Base-by-base conservation (phyloP, 2,888 invertebrate species). In the Brachynemurus nebulosus region DNA sequence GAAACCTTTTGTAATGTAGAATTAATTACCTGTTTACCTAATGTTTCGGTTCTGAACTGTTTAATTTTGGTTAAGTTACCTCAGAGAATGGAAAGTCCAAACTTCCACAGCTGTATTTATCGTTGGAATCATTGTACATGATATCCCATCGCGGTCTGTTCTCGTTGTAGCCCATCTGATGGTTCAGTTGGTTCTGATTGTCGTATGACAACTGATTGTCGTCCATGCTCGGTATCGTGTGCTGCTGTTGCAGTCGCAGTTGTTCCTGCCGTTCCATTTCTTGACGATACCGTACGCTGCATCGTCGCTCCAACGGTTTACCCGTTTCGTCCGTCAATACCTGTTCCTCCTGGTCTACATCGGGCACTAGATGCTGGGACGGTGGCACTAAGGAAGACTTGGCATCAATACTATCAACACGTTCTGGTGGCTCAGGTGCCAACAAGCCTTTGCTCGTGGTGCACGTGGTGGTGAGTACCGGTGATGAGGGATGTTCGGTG, bases 311-410 rank as follows among this genome's bases (percentile, higher is more conserved):
- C 52, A 64, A 48, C 44, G 60, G 58, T 11, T 57, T 44, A 1
- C 40, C 41, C 11, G 42, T 42, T n/a, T 44, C 42, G 12, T 21
- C 35, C n/a, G n/a, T n/a, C n/a, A n/a, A n/a, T n/a, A n/a, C n/a
- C n/a, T n/a, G 12, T 21, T n/a, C 20, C 12, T 16, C 34, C n/a
- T 12, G 58, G 18, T 59, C 62, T 2, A 55, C 59, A 47, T 56
- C 59, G 30, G 58, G 63, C 61, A 72, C 57, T 65, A 70, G 60
- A 65, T 71, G 55, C 64, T 74, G 59, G 66, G 74, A 61, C 62
- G 73, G 57, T 63, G 74, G 61, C 67, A 68, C 65, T 36, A 67
- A 66, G 43, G 68, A 53, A 54, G 66, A 68, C 58, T 69, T 69
- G 59, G 68, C 69, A 59, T 16, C 33, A 17, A 30, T 42, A 17